phyloP scores from a whole-genome alignment of 2,113 vertebrate species.

The Antechinus flavipes region DNA sequence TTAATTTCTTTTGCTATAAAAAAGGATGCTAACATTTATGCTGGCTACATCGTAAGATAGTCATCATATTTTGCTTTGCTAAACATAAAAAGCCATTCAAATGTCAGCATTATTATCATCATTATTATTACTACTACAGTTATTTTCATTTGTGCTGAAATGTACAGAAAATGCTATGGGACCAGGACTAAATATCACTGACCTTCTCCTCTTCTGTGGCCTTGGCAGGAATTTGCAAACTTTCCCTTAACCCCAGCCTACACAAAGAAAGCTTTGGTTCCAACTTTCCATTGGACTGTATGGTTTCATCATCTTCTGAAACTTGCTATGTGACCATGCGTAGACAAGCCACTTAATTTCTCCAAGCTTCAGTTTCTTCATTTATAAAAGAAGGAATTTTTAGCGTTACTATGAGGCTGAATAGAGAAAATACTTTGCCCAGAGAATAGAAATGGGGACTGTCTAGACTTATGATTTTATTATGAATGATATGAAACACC shows the following conservation, averaged over 20 bases:
- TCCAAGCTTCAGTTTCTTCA: neutral
- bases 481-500: neutral
- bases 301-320: neutral
- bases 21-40: neutral
- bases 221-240: neutral
- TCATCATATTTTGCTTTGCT: neutral
- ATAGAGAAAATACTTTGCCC: neutral
- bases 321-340: neutral
- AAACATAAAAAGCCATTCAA: neutral
- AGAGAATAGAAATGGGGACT: no score
- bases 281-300: neutral
- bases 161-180: neutral
- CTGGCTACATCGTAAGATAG: neutral
- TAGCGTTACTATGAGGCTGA: neutral
- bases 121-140: neutral
- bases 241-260: neutral
- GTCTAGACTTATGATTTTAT: no score
- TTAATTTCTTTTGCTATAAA: neutral
- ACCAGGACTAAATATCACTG: neutral
- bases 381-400: neutral
- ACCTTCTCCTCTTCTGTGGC: neutral
- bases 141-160: neutral
- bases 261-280: neutral
- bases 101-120: neutral
- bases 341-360: neutral